Evolutionary conservation across 2,797 vertebrate genomes (phyloP).

Genomic region (Hoplostethus mediterraneus): DNA sequence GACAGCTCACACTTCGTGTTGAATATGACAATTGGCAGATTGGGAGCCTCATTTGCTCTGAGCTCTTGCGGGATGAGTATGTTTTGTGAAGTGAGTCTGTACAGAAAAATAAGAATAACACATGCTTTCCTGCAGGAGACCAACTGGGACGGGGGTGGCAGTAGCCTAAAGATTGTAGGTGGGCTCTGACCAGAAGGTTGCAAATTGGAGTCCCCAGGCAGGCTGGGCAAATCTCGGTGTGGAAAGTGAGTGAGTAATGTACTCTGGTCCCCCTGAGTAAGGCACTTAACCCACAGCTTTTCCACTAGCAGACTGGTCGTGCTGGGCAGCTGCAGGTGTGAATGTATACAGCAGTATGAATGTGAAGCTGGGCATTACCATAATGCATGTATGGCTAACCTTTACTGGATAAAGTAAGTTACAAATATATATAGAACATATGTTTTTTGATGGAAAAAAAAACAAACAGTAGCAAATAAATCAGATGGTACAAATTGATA

Average conservation of each 20-base stretch:
- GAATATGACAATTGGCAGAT: conserved; percentile 71
- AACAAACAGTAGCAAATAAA: no score
- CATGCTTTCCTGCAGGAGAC: conserved; percentile 35
- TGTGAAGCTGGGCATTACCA: conserved; percentile 17
- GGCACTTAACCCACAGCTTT: conserved; percentile 6
- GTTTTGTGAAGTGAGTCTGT: conserved; percentile 43
- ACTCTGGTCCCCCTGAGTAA: neutral
- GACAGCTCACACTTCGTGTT: conserved; percentile 55
- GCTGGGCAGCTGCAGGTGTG: neutral
- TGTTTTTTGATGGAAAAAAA: no score
- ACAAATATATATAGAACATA: neutral
- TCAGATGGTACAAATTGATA: no score
- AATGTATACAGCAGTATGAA: conserved; percentile 16
- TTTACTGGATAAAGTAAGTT: conserved; percentile 14
- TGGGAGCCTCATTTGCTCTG: conserved; percentile 52
- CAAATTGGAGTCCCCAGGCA: conserved; percentile 22
- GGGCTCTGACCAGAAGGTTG: conserved; percentile 13
- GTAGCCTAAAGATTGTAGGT: conserved; percentile 2
- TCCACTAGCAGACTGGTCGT: conserved; percentile 3
- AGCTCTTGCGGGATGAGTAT: conserved; percentile 44
- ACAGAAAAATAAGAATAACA: conserved; percentile 50
- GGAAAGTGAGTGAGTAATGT: neutral
- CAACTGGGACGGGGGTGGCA: conserved; percentile 4
- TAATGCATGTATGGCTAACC: conserved; percentile 9
- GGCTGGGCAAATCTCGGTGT: conserved; percentile 24